Conservation (phyloP, 2,113 vertebrate genomes). For the Dicaeum eximium region DNA sequence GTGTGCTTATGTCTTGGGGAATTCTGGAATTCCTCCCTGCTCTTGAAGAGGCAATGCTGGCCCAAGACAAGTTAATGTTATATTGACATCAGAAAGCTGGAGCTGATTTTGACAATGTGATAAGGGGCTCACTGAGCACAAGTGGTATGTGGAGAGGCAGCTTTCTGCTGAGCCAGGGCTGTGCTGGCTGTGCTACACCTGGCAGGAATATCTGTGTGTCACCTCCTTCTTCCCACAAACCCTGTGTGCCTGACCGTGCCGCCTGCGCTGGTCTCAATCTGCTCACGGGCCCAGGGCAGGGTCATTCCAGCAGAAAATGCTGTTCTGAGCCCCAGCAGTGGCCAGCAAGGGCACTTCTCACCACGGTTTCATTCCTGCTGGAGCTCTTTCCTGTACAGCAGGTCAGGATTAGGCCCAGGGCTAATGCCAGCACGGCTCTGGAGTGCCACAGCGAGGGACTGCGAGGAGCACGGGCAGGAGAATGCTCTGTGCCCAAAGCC, state of each 20-base stretch:
- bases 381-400: not conserved
- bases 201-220: not conserved
- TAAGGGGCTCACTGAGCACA: not conserved
- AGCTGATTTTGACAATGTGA: not conserved
- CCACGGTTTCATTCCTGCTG: not conserved
- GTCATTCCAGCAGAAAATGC: not conserved
- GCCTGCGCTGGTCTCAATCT: not conserved
- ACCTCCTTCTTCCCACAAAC: not conserved
- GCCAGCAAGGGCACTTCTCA: not conserved
- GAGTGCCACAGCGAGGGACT: fast-evolving
- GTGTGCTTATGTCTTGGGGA: not conserved
- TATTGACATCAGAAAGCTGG: not conserved
- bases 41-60: not conserved
- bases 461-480: not conserved
- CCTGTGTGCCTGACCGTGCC: not conserved
- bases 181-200: not conserved
- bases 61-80: not conserved
- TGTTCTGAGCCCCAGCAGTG: not conserved
- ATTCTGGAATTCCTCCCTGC: not conserved
- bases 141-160: not conserved
- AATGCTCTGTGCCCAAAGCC: not conserved
- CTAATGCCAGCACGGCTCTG: fast-evolving
- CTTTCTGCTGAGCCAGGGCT: not conserved
- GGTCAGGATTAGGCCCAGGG: not conserved
- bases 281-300: not conserved